Percentiles rank a stretch among this genome's conserved stretches.
phyloP scores from a whole-genome alignment of 2,797 vertebrate species.

The Pseudochromis fuscus region DNA sequence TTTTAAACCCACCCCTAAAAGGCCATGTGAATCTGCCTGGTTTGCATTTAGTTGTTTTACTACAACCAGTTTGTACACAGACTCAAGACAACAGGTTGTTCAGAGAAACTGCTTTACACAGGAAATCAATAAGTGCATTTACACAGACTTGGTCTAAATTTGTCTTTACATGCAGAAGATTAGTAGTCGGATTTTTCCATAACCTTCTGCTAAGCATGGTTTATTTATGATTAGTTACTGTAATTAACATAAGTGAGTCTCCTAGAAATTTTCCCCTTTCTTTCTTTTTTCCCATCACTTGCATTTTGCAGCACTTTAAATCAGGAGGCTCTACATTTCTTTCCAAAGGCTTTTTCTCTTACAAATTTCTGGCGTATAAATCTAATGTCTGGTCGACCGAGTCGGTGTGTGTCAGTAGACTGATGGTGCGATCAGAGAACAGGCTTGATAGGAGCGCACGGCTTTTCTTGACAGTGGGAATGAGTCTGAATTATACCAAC shows the following conservation, averaged over 20 bases:
- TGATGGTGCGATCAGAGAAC: constrained; percentile 2
- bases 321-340: not conserved
- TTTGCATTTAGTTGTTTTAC: too few relatives aligned
- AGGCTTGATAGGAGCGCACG: not conserved
- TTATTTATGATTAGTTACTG: not conserved
- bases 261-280: too few relatives aligned
- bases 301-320: not conserved
- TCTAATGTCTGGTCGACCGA: not conserved
- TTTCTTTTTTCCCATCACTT: too few relatives aligned
- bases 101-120: not conserved
- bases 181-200: not conserved
- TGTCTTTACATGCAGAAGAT: not conserved
- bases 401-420: not conserved
- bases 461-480: not conserved
- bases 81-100: not conserved
- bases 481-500: not conserved
- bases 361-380: not conserved
- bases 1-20: too few relatives aligned
- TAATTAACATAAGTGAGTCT: too few relatives aligned
- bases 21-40: too few relatives aligned
- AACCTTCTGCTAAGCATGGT: not conserved
- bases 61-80: too few relatives aligned
- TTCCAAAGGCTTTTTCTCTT: not conserved
- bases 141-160: not conserved
- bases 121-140: not conserved